Conservation (phyloP, 2,888 invertebrate species). For the Tetragnatha montana region DNA sequence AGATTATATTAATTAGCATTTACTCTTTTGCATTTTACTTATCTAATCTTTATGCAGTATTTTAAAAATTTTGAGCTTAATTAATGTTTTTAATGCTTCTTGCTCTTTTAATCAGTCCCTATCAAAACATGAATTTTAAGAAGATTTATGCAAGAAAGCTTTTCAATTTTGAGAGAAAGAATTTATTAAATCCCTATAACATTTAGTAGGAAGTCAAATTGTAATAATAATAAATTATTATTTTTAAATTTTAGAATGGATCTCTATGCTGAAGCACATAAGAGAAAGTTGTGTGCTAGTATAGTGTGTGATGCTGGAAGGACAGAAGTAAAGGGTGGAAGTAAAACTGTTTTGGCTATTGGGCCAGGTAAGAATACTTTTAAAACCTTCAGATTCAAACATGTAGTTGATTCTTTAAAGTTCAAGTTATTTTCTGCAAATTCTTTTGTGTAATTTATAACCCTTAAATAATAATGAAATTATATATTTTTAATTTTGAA, state of each 20-base stretch:
- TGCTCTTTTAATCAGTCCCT: not conserved
- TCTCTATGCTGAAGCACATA: conserved; percentile 83
- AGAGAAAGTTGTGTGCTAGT: conserved; percentile 80
- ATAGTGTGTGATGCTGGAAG: conserved; percentile 92
- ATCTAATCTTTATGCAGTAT: not conserved
- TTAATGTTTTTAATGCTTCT: not conserved
- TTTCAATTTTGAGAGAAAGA: not conserved
- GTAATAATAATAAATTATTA: not conserved
- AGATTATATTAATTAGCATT: not conserved
- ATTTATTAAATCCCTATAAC: not conserved
- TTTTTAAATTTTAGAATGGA: conserved; percentile 75
- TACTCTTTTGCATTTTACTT: not conserved
- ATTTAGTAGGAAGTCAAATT: too few relatives aligned
- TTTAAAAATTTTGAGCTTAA: not conserved
- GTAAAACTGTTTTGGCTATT: conserved; percentile 91
- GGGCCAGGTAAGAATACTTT: conserved; percentile 82
- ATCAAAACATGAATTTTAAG: not conserved
- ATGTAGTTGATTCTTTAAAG: not conserved
- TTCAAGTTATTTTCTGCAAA: not conserved
- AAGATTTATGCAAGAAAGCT: not conserved
- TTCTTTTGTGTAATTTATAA: too few relatives aligned
- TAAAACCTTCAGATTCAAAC: not conserved
- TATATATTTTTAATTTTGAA: not conserved
- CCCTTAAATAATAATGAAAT: not conserved
- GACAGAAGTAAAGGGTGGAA: conserved; percentile 92